Percentiles rank a stretch among this genome's conserved stretches.
Evolutionary conservation across 2,797 vertebrate species (phyloP).

Genomic region (Tarsius wallacei): DNA sequence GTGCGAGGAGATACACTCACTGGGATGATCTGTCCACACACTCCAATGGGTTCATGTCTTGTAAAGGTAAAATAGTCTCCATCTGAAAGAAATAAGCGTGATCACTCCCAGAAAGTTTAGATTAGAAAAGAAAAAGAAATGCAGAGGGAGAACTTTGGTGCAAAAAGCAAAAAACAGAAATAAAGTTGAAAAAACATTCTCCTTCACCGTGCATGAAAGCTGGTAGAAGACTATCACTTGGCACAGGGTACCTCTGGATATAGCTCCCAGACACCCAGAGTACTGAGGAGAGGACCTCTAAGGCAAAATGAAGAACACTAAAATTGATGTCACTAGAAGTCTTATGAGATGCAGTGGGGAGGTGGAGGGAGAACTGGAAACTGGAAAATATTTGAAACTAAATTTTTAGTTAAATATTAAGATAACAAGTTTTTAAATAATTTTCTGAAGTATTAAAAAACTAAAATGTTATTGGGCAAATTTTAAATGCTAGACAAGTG

Average conservation of each 20-base stretch:
- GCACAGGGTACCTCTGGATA: not conserved
- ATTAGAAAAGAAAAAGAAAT: slow-evolving; percentile 75
- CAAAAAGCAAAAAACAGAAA: slow-evolving; percentile 83
- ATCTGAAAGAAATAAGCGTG: slow-evolving; percentile 93
- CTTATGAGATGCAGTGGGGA: not conserved
- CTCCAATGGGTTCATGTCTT: slow-evolving; percentile 98
- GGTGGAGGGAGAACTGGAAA: not conserved
- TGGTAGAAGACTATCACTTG: not conserved
- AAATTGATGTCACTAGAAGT: not conserved
- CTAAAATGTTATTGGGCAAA: not conserved
- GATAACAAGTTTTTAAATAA: slow-evolving; percentile 33
- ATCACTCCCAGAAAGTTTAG: slow-evolving; percentile 87
- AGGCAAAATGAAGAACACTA: not conserved
- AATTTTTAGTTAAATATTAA: slow-evolving; percentile 46
- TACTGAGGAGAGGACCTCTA: no score
- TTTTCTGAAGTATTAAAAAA: slow-evolving; percentile 40
- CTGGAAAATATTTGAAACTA: not conserved
- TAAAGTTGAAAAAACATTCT: slow-evolving; percentile 40
- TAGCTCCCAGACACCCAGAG: not conserved
- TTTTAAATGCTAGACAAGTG: not conserved
- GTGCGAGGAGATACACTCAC: slow-evolving; percentile 94
- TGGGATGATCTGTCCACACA: slow-evolving; percentile 99
- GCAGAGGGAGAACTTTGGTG: slow-evolving; percentile 54
- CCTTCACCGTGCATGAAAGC: not conserved
- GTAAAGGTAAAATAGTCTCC: slow-evolving; percentile 99